Conservation (phyloP, 1,140 invertebrate species). For the Oppia nitens region DNA sequence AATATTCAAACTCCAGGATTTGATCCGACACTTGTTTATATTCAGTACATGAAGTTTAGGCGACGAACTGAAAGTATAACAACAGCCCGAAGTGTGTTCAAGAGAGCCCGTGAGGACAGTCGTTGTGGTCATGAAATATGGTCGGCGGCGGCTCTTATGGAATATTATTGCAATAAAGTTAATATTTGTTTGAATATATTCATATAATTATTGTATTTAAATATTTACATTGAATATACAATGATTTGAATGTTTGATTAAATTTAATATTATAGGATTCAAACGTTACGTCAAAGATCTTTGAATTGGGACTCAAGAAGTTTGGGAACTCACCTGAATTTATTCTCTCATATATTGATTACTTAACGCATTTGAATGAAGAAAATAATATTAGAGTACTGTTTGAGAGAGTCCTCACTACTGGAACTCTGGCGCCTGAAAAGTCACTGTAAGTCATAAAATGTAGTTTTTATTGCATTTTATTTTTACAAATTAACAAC, state of each 20-base stretch:
- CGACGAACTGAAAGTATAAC: constrained; percentile 93
- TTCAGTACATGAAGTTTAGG: constrained; percentile 98
- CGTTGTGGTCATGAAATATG: constrained; percentile 79
- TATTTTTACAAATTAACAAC: too few species aligned
- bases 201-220: background rate
- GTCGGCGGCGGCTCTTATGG: constrained; percentile 91
- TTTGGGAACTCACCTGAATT: constrained; percentile 87
- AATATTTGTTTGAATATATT: background rate
- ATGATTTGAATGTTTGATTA: background rate
- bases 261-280: constrained; percentile 46
- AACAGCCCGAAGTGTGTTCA: constrained; percentile 82
- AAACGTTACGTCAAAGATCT: constrained; percentile 93
- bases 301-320: constrained; percentile 93
- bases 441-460: constrained; percentile 60
- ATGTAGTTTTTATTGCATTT: constrained; percentile 8
- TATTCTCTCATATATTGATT: constrained; percentile 87
- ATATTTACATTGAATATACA: constrained; percentile 8
- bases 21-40: constrained; percentile 88
- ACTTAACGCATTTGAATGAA: constrained; percentile 94
- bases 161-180: constrained; percentile 94
- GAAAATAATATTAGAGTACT: constrained; percentile 97
- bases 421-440: constrained; percentile 73
- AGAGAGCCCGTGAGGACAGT: constrained; percentile 77
- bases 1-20: constrained; percentile 55
- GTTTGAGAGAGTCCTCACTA: constrained; percentile 88